phyloP scores from a whole-genome alignment of 1,140 invertebrate species.

The Neuroterus valhalla region DNA sequence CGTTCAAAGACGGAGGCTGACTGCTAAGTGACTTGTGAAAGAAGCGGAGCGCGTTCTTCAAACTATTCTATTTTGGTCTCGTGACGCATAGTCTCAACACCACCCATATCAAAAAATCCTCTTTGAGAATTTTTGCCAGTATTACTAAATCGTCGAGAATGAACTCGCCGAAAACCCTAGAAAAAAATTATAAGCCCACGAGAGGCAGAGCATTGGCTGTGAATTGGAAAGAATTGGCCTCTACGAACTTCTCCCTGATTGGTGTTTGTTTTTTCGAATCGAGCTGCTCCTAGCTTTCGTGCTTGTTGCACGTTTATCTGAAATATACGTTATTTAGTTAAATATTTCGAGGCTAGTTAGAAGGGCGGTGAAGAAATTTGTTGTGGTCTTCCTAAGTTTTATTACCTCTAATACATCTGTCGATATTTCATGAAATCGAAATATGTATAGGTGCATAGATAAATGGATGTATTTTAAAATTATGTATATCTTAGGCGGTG shows the following conservation, averaged over 20 bases:
- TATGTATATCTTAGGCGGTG: constrained; percentile 63
- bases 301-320: constrained; percentile 60
- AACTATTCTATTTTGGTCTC: too few relatives aligned
- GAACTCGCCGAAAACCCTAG: too few relatives aligned
- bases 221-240: background rate
- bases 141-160: too few relatives aligned
- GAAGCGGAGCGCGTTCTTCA: too few relatives aligned
- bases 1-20: too few relatives aligned
- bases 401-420: constrained; percentile 59
- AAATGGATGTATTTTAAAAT: constrained; percentile 69
- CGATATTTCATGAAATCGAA: constrained; percentile 63
- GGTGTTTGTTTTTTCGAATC: background rate
- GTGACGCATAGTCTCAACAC: too few relatives aligned
- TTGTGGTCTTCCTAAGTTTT: constrained; percentile 54
- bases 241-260: background rate
- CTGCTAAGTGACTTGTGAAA: too few relatives aligned
- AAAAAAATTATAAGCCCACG: too few relatives aligned
- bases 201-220: too few relatives aligned
- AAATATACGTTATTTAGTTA: constrained; percentile 53
- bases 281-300: constrained; percentile 5
- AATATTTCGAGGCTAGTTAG: constrained; percentile 52
- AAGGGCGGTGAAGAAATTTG: constrained; percentile 52
- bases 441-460: constrained; percentile 61
- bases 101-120: too few relatives aligned
- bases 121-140: too few relatives aligned